Evolutionary conservation across 2,797 vertebrate genomes (phyloP).

Genomic region (Mycteria americana): DNA sequence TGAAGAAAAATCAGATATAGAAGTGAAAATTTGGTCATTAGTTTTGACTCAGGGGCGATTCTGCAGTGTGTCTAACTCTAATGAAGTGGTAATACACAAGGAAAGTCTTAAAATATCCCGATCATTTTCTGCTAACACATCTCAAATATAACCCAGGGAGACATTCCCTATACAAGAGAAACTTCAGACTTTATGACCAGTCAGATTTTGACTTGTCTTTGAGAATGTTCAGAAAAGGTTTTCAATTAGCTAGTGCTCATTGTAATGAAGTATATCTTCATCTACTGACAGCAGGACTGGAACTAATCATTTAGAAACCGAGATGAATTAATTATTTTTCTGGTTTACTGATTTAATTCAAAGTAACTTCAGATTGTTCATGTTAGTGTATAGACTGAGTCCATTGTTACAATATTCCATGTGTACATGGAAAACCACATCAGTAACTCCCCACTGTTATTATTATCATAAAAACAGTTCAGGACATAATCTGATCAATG

Average conservation of each 20-base stretch:
- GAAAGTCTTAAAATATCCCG: neutral
- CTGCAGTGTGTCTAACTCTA: neutral
- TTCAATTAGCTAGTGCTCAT: neutral
- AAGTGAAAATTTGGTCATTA: neutral
- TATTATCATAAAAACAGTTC: neutral
- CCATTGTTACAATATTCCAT: neutral
- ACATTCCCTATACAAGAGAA: neutral
- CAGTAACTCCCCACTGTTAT: neutral
- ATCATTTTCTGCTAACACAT: neutral
- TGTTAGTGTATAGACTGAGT: neutral
- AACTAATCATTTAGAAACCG: neutral
- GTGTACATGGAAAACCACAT: neutral
- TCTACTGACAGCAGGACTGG: neutral
- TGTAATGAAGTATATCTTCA: neutral
- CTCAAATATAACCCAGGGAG: neutral
- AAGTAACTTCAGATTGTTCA: neutral
- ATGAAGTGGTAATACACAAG: neutral
- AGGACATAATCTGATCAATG: neutral
- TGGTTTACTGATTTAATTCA: neutral
- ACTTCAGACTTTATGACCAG: neutral
- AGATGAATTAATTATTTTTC: neutral
- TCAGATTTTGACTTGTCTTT: neutral
- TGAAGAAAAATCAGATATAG: neutral
- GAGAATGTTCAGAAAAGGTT: neutral
- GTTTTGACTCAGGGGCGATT: neutral